Evolutionary conservation across 2,797 vertebrate genomes (phyloP), one percentile per base, ranked within the genome.

Genomic region (Microctenopoma steveboyesi): DNA sequence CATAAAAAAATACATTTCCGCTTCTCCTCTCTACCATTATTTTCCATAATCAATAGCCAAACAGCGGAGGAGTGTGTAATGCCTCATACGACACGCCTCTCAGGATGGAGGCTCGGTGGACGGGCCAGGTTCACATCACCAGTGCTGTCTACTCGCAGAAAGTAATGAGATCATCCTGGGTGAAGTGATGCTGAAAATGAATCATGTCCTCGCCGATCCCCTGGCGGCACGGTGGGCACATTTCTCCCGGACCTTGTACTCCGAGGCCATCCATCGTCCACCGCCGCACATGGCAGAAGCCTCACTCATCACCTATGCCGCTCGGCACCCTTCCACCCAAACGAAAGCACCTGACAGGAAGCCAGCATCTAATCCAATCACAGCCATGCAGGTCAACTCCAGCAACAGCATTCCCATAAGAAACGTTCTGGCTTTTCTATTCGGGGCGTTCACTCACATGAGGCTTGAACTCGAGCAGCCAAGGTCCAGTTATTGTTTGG

Each of bases 161-260:
- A 89, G 85, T 92, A 92, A 93, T 92, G 90, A 93, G 88, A 91
- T 92, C 87, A 88, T 91, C 82, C 74, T 68, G 86, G 84, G 90
- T 91, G 91, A 90, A 90, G 89, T 83, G 88, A 92, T 79, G 91
- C 90, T 82, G 88, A 91, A 93, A 94, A 92, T 89, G 87, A 94
- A 92, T 87, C 88, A 88, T 90, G 81, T 90, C 86, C 86, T 78
- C 74, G 74, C 78, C 33, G 73, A 72, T 88, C 84, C 88, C 85
- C 88, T 63, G 71, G 81, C 61, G 71, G 76, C 80, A 67, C 42
- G 53, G 55, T 76, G 82, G 87, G 63, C 80, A 87, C 83, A 85
- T 89, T 82, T 87, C 88, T 91, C 71, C 72, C 81, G 82, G 86
- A 90, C 88, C 88, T 84, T 87, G 79, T 69, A 72, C 69, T 85